Percentiles rank a stretch among this genome's conserved stretches.
These are phyloP conservation scores for Cantharis lateralis DNA, from an alignment of 2,888 invertebrate genomes.

Conservation along the genomic window DNA sequence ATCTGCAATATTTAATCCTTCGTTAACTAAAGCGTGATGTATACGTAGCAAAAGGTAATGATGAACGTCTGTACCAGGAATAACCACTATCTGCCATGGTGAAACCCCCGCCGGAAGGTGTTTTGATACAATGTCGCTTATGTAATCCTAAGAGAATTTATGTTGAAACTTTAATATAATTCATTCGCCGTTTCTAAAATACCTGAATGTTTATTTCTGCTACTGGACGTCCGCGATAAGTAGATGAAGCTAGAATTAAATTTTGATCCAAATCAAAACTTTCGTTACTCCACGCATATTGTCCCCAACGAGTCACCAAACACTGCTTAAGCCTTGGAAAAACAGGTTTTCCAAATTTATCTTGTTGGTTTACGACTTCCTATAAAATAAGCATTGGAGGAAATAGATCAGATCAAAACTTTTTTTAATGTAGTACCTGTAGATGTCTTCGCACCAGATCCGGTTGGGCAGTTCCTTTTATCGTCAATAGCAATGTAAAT, in stretches of 20 bases:
- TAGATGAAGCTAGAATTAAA: slow-evolving; percentile 65
- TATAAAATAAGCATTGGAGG: slow-evolving; percentile 22
- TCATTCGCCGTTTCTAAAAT: slow-evolving; percentile 10
- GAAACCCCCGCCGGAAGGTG: slow-evolving; percentile 73
- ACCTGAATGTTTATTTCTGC: slow-evolving; percentile 77
- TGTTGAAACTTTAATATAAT: not conserved
- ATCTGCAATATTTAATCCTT: slow-evolving; percentile 76
- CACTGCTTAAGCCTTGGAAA: slow-evolving; percentile 71
- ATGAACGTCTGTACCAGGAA: slow-evolving; percentile 64
- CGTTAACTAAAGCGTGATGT: slow-evolving; percentile 76
- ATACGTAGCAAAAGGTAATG: slow-evolving; percentile 74
- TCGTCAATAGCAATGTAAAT: slow-evolving; percentile 68
- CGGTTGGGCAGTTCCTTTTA: slow-evolving; percentile 59
- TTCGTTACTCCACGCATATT: slow-evolving; percentile 73
- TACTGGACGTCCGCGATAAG: slow-evolving; percentile 71
- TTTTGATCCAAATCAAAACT: slow-evolving; percentile 73
- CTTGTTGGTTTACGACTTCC: slow-evolving; percentile 63
- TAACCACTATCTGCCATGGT: slow-evolving; percentile 81
- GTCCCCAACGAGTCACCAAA: slow-evolving; percentile 74
- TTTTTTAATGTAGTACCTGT: slow-evolving; percentile 44
- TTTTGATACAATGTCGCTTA: slow-evolving; percentile 78
- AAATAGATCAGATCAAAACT: not conserved
- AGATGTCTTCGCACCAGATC: slow-evolving; percentile 51
- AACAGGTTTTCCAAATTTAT: slow-evolving; percentile 63
- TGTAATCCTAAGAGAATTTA: slow-evolving; percentile 65